Evolutionary conservation across 2,797 vertebrate genomes (phyloP), one percentile per base, ranked within the genome.

Genomic region (Hydrolagus colliei): DNA sequence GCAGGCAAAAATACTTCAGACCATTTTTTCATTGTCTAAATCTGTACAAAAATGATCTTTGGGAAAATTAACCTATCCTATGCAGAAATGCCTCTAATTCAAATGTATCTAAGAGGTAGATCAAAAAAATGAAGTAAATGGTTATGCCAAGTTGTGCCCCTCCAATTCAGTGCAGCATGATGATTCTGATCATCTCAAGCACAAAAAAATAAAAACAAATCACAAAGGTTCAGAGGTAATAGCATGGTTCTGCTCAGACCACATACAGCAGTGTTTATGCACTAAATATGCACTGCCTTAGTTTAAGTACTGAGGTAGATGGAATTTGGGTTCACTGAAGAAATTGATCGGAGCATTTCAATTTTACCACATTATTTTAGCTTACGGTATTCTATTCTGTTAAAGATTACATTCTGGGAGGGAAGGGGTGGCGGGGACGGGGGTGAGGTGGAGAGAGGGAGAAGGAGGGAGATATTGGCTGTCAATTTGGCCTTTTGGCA

Each of bases 101-200:
- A 96, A 95, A 96, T 93, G 93, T 92, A 91, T 95, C 94, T 96
- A 97, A 95, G 97, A 98, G 96, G 97, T 97, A 97, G 96, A 96
- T 98, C 93, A 96, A 93, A 92, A 95, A 96, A 95, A 95, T 93
- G 93, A 94, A 92, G 89, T 91, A 92, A 91, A 94, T 91, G 89
- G 89, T 92, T 94, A 94, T 93, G 92, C 93, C 93, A 92, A 92
- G 91, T 95, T 96, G 94, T 95, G 95, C 95, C 96, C 95, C 95
- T 97, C 93, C 93, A 86, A 92, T 93, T 95, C 93, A 93, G 92
- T 93, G 92, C 93, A 92, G 90, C 88, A 89, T 91, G 92, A 91
- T 88, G 91, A 93, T 93, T 92, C 90, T 92, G 90, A 93, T 91
- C 91, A 91, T 92, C 94, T 94, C 93, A 93, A 92, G 93, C 95